Percentiles rank a stretch among this genome's conserved stretches.
phyloP scores from a whole-genome alignment of 2,113 vertebrate genomes.

The Chitala chitala region DNA sequence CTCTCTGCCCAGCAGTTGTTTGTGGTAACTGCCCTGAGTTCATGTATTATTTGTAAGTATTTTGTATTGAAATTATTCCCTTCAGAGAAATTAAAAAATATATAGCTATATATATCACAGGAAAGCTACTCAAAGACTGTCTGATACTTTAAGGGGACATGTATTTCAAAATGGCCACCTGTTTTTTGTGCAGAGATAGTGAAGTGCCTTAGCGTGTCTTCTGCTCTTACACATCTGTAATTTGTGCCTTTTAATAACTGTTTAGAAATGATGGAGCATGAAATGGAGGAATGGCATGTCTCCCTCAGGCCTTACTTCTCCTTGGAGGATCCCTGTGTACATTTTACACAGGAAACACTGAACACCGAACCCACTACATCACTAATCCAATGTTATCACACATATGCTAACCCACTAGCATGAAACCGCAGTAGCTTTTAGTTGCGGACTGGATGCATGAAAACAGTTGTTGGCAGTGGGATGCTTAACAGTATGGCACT shows the following conservation, averaged over 20 bases:
- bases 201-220: not conserved
- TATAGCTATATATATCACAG: constrained; percentile 50
- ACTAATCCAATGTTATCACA: not conserved
- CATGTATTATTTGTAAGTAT: constrained; percentile 61
- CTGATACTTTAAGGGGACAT: constrained; percentile 46
- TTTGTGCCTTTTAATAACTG: not conserved
- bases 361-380: too few relatives aligned
- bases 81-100: not conserved
- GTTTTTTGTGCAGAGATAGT: not conserved
- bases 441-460: not conserved
- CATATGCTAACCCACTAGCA: not conserved
- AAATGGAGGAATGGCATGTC: not conserved
- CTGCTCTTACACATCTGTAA: not conserved
- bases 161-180: not conserved
- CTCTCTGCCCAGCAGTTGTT: constrained; percentile 74
- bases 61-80: constrained; percentile 40
- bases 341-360: too few relatives aligned
- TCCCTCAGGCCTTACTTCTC: not conserved
- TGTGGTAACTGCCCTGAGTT: constrained; percentile 76
- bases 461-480: not conserved
- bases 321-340: too few relatives aligned
- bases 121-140: constrained; percentile 68
- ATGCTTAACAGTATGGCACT: not conserved
- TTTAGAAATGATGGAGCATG: not conserved
- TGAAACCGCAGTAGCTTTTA: not conserved